Conservation (phyloP, 2,888 invertebrate species). For the Drosophila merina region DNA sequence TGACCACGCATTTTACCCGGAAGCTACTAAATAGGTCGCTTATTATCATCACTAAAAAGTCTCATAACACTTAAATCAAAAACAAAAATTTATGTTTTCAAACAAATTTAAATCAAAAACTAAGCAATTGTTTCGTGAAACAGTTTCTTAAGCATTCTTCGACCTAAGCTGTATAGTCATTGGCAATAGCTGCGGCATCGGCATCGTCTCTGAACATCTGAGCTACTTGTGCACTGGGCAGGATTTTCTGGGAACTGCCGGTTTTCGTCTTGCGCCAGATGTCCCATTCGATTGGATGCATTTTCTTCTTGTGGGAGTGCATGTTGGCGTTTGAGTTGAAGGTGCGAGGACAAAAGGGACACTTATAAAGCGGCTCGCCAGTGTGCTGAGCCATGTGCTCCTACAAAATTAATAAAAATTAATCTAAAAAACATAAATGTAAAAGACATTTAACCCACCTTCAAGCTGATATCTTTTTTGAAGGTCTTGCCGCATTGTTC, state of each 20-base stretch:
- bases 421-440: neutral
- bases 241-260: conserved; percentile 76
- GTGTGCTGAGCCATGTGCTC: conserved; percentile 83
- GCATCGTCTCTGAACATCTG: conserved; percentile 71
- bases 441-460: conserved; percentile 52
- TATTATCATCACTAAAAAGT: too few relatives aligned
- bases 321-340: conserved; percentile 83
- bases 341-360: conserved; percentile 82
- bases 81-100: conserved; percentile 29
- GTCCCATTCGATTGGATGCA: conserved; percentile 82
- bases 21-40: too few relatives aligned
- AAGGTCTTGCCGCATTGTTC: conserved; percentile 83
- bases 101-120: conserved; percentile 11
- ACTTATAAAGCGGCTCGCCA: conserved; percentile 82
- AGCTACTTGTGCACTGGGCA: conserved; percentile 71
- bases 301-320: conserved; percentile 83
- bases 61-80: neutral
- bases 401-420: conserved; percentile 40
- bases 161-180: conserved; percentile 50
- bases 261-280: conserved; percentile 80
- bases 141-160: conserved; percentile 10
- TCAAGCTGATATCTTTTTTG: conserved; percentile 82
- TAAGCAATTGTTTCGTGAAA: conserved; percentile 27
- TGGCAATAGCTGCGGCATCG: conserved; percentile 66
- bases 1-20: too few relatives aligned